phyloP scores from a whole-genome alignment of 2,888 invertebrate genomes.

The Cheilosia urbana region DNA sequence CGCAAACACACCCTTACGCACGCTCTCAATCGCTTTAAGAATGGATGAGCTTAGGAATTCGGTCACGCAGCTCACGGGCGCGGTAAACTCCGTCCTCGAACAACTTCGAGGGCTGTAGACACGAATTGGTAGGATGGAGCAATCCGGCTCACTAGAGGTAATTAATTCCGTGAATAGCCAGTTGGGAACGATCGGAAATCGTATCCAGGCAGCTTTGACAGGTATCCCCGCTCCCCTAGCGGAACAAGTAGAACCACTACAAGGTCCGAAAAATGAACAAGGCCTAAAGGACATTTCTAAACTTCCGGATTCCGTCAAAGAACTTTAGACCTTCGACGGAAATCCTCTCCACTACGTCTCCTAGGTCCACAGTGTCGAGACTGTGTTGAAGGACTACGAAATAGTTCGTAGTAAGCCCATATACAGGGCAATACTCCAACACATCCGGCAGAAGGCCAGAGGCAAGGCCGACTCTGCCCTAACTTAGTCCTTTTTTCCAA shows the following conservation, averaged over 20 bases:
- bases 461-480: no score
- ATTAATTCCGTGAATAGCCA: not conserved
- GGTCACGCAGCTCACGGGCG: constrained; percentile 13
- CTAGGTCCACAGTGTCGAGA: not conserved
- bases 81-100: constrained; percentile 31
- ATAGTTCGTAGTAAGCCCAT: not conserved
- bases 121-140: constrained; percentile 5
- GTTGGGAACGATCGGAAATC: not conserved
- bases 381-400: not conserved
- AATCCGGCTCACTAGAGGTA: not conserved
- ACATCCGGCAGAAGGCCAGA: no score
- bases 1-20: not conserved
- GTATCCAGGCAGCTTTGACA: not conserved
- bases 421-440: not conserved
- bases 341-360: not conserved
- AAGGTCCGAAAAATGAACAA: not conserved
- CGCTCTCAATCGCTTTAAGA: not conserved
- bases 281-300: constrained; percentile 11
- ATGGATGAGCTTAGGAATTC: not conserved
- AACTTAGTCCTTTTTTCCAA: no score
- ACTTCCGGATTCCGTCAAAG: constrained; percentile 58
- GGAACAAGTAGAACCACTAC: not conserved
- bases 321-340: not conserved
- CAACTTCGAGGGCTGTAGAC: constrained; percentile 30
- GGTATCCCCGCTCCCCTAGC: not conserved